Base-by-base conservation (phyloP, 1,140 invertebrate genomes). In the Parasteatoda tepidariorum region DNA sequence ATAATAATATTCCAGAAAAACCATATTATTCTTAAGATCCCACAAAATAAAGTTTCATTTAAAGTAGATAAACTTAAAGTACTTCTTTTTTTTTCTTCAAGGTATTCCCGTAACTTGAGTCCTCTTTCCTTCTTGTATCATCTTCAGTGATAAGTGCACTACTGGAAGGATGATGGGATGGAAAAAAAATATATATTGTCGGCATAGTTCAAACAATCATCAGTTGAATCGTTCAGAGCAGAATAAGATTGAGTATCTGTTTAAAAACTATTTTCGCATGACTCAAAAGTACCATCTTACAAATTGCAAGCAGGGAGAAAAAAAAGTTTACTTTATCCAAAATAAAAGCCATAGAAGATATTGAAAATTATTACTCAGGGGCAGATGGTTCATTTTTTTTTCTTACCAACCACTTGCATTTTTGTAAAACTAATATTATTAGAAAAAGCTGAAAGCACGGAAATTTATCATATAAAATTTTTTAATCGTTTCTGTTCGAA, bases 381-480 rank as follows among this genome's bases (percentile, higher is more conserved):
- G 13, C 61, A 64, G 61, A 64, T 64, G 61, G 61, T 28, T 24
- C 38, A 9, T 59, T 22, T 15, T 26, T 64, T 31, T 28, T 26
- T 7, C 9, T 13, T 30, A 64, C 13, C 15, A 31, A 13, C 28
- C 26, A 26, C 31, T 64, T 24, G 26, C 61, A 64, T 30, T 64
- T n/a, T 28, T 64, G 2, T 2, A 48, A 64, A 28, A 64, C 61
- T 64, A 64, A 64, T 64, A 31, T 64, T 64, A 64, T 64, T 64
- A 28, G 31, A 64, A 48, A 48, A 48, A n/a, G n/a, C n/a, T n/a
- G n/a, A n/a, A n/a, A n/a, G n/a, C n/a, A n/a, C n/a, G n/a, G n/a
- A n/a, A n/a, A n/a, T n/a, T n/a, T n/a, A n/a, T n/a, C n/a, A n/a
- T n/a, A n/a, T n/a, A n/a, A n/a, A n/a, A n/a, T n/a, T n/a, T n/a